These are phyloP conservation scores for Phrynocephalus guinanensis DNA, from an alignment of 2,797 vertebrate genomes.

Conservation along the genomic window DNA sequence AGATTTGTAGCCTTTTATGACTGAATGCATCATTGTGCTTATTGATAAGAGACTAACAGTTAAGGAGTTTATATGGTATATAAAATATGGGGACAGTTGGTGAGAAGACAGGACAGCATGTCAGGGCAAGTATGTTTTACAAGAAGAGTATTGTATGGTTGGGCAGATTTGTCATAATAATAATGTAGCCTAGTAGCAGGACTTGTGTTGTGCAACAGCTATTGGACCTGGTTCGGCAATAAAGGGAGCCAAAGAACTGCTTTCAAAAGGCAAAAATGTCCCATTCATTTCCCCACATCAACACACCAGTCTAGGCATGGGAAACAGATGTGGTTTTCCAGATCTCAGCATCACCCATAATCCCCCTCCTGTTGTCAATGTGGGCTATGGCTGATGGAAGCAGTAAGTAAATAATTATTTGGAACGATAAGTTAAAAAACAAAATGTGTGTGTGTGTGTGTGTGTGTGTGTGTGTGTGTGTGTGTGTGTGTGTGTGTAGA, in stretches of 20 bases:
- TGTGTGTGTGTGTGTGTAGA: no score
- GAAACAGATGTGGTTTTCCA: no score
- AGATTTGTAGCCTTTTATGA: background rate
- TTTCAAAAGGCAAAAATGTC: background rate
- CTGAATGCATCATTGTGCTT: background rate
- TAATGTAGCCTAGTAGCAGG: background rate
- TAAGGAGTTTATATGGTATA: background rate
- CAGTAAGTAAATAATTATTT: background rate
- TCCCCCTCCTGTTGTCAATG: background rate
- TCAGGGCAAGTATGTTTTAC: background rate
- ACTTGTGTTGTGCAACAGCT: background rate
- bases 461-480: no score
- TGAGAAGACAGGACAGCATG: background rate
- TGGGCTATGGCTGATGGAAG: background rate
- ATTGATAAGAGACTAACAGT: background rate
- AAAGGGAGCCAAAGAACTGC: background rate
- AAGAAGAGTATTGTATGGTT: background rate
- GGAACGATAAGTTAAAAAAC: background rate
- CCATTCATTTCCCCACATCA: background rate
- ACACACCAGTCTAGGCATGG: no score
- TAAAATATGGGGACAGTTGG: background rate
- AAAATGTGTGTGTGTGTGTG: no score
- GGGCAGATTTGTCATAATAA: background rate
- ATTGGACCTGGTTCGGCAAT: background rate
- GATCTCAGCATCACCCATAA: no score